A percentile compares a stretch with the other conserved stretches of the same genome.
Evolutionary conservation across 2,113 vertebrate genomes (phyloP).

Genomic region (Tachycineta bicolor): DNA sequence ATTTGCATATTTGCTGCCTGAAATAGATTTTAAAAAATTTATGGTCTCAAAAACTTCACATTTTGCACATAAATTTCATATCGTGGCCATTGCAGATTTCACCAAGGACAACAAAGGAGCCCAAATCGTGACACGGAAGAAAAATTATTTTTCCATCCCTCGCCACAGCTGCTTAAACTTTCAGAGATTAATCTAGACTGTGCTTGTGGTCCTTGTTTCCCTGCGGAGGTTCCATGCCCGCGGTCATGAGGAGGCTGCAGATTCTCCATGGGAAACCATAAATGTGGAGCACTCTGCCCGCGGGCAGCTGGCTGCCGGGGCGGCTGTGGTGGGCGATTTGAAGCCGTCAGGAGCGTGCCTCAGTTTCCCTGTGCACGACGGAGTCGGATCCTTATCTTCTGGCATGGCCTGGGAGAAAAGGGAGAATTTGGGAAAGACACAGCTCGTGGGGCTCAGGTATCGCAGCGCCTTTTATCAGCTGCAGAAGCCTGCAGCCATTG

Average conservation of each 20-base stretch:
- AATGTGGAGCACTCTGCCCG: fast-evolving
- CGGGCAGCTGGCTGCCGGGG: background rate
- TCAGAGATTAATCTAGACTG: background rate
- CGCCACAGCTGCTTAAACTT: background rate
- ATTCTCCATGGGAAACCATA: background rate
- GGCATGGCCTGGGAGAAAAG: background rate
- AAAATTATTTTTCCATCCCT: background rate
- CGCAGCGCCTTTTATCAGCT: background rate
- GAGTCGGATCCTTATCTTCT: background rate
- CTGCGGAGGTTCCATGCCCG: background rate
- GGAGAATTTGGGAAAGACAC: background rate
- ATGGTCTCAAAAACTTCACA: background rate
- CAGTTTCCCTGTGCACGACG: background rate
- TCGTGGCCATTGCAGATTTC: background rate
- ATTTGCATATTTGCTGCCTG: background rate
- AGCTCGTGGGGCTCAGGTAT: background rate
- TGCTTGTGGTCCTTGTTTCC: background rate
- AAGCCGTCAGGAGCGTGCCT: background rate
- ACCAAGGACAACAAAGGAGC: background rate
- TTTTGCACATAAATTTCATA: background rate
- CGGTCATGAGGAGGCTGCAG: fast-evolving
- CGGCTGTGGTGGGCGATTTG: fast-evolving
- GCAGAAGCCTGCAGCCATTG: background rate
- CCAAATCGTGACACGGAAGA: background rate
- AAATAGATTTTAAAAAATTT: background rate